phyloP scores from a whole-genome alignment of 2,888 invertebrate species.

The Tetropium fuscum region DNA sequence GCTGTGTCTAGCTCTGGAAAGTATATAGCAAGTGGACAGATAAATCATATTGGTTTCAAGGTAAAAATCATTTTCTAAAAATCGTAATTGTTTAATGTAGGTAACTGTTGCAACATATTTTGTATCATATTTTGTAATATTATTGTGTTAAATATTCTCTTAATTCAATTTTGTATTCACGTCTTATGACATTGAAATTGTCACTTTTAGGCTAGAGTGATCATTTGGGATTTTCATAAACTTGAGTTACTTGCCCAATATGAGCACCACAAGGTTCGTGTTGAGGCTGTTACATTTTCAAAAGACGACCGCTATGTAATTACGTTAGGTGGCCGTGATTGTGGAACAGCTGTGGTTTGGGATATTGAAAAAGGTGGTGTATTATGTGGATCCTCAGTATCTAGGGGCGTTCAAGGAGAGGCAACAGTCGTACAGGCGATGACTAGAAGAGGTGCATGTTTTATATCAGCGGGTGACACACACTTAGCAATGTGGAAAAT shows the following conservation, averaged over 20 bases:
- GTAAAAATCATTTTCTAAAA: too few species aligned
- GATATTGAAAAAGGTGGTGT: constrained; percentile 70
- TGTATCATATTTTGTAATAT: too few species aligned
- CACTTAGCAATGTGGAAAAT: constrained; percentile 81
- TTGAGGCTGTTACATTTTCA: constrained; percentile 88
- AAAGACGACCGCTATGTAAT: constrained; percentile 84
- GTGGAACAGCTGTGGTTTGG: constrained; percentile 89
- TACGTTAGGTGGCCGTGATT: constrained; percentile 83
- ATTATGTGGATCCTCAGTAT: constrained; percentile 66
- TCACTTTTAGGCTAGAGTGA: constrained; percentile 74
- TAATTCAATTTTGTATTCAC: neutral
- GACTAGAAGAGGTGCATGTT: constrained; percentile 74
- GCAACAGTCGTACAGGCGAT: constrained; percentile 65
- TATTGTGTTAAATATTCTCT: too few species aligned
- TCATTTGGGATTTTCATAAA: constrained; percentile 86
- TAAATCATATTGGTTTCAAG: constrained; percentile 92
- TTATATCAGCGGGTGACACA: constrained; percentile 72
- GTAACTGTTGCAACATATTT: too few species aligned
- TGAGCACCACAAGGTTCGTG: constrained; percentile 89
- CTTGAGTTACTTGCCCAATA: constrained; percentile 75
- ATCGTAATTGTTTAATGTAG: too few species aligned
- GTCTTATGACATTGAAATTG: neutral
- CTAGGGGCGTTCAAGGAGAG: constrained; percentile 60
- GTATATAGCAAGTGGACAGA: constrained; percentile 90
- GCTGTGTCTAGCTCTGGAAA: constrained; percentile 81